A percentile compares a stretch with the other conserved stretches of the same genome.
phyloP scores from a whole-genome alignment of 1,140 invertebrate genomes.

The Ostrea edulis region DNA sequence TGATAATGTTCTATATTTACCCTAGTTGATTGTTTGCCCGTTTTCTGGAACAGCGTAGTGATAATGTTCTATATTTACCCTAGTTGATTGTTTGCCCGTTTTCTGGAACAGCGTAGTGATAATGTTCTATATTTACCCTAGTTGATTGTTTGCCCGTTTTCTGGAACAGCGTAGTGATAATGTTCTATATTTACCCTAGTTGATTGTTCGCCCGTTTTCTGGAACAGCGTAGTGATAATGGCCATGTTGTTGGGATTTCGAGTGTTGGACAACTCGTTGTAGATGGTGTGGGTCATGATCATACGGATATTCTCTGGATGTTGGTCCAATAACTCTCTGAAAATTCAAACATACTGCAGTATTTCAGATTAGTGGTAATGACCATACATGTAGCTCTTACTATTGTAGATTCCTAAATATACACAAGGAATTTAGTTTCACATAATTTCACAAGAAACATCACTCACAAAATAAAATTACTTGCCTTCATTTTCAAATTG shows the following conservation, averaged over 20 bases:
- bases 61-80: no score
- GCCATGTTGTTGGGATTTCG: slow-evolving; percentile 97
- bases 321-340: slow-evolving; percentile 87
- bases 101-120: slow-evolving; percentile 92
- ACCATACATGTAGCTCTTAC: no score
- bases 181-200: slow-evolving; percentile 73
- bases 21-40: slow-evolving; percentile 77
- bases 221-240: slow-evolving; percentile 91
- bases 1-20: no score
- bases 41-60: slow-evolving; percentile 90
- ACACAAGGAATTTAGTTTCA: no score
- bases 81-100: slow-evolving; percentile 76
- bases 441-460: no score
- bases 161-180: slow-evolving; percentile 90
- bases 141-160: slow-evolving; percentile 80
- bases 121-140: no score
- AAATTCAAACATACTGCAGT: background rate
- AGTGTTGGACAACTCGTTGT: slow-evolving; percentile 93
- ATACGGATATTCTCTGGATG: slow-evolving; percentile 91
- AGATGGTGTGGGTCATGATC: slow-evolving; percentile 94
- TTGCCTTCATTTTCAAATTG: no score
- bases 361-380: no score
- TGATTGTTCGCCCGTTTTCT: slow-evolving; percentile 81
- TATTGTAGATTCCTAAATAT: no score
- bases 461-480: no score